A percentile compares a stretch with the other conserved stretches of the same genome.
Conservation (phyloP, 2,113 vertebrate genomes). For the Taxidea taxus region DNA sequence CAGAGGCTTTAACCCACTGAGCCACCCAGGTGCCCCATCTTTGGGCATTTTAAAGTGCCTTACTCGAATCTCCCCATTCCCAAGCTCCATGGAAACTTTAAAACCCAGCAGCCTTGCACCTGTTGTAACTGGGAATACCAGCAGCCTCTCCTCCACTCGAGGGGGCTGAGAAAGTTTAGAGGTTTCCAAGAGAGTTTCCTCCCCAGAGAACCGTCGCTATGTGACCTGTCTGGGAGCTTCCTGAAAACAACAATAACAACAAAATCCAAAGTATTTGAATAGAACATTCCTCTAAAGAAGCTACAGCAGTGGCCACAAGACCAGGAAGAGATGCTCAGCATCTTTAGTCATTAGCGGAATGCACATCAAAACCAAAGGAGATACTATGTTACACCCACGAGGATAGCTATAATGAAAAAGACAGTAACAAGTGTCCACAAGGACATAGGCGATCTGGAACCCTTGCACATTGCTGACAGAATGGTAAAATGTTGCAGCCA, state of each 20-base stretch:
- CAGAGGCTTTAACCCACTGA: no score
- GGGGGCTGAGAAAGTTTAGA: neutral
- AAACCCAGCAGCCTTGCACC: neutral
- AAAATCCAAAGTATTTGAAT: neutral
- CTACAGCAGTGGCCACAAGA: neutral
- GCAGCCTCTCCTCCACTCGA: neutral
- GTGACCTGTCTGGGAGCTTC: neutral
- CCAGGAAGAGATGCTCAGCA: neutral
- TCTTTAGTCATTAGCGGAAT: neutral
- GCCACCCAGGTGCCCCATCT: no score
- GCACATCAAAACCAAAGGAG: neutral
- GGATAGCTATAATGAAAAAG: neutral
- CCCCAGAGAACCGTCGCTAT: neutral
- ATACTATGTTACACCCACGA: neutral
- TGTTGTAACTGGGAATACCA: neutral
- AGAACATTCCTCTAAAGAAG: neutral
- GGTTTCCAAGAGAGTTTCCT: neutral
- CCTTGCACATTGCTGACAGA: neutral
- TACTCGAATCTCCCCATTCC: neutral
- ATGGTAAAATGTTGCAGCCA: neutral
- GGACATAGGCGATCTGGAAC: neutral
- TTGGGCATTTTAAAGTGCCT: neutral
- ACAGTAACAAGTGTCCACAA: neutral
- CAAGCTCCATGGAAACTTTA: neutral
- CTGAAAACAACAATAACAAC: neutral